Percentiles rank a stretch among this genome's conserved stretches.
These are phyloP conservation scores for Drosophila mayaguana DNA, from an alignment of 2,888 invertebrate genomes.

Conservation along the genomic window DNA sequence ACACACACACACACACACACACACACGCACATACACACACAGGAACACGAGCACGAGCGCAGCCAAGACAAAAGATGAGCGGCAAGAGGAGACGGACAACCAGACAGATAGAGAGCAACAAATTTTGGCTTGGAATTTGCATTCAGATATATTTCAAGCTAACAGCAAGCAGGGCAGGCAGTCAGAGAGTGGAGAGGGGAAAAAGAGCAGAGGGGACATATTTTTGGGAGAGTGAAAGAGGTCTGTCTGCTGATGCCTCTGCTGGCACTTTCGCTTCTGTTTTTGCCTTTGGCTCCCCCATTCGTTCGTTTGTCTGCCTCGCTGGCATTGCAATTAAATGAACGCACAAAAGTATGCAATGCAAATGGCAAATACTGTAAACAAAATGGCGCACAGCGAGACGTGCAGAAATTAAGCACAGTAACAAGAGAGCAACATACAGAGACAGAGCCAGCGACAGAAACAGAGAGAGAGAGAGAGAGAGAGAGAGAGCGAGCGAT, in stretches of 20 bases:
- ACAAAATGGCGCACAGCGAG: constrained; percentile 25
- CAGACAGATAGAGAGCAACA: constrained; percentile 25
- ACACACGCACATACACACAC: constrained; percentile 2
- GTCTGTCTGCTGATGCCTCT: background rate
- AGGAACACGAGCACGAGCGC: background rate
- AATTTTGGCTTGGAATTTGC: constrained; percentile 52
- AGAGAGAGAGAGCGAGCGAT: background rate
- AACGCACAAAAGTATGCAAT: constrained; percentile 69
- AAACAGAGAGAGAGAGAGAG: background rate
- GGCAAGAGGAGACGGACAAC: background rate
- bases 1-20: background rate
- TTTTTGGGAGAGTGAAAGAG: background rate
- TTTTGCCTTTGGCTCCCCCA: background rate
- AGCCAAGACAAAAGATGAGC: constrained; percentile 1
- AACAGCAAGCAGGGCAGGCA: constrained; percentile 27
- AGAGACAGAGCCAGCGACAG: background rate
- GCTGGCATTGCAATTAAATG: constrained; percentile 66
- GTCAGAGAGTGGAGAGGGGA: background rate
- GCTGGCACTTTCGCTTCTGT: background rate
- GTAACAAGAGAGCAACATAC: background rate
- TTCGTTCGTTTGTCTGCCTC: constrained; percentile 21
- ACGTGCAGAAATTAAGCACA: constrained; percentile 11
- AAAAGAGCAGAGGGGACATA: too few species aligned
- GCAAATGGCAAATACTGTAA: constrained; percentile 45
- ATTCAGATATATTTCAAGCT: constrained; percentile 43